phyloP scores from a whole-genome alignment of 2,113 vertebrate species.

The Coreoperca whiteheadi region DNA sequence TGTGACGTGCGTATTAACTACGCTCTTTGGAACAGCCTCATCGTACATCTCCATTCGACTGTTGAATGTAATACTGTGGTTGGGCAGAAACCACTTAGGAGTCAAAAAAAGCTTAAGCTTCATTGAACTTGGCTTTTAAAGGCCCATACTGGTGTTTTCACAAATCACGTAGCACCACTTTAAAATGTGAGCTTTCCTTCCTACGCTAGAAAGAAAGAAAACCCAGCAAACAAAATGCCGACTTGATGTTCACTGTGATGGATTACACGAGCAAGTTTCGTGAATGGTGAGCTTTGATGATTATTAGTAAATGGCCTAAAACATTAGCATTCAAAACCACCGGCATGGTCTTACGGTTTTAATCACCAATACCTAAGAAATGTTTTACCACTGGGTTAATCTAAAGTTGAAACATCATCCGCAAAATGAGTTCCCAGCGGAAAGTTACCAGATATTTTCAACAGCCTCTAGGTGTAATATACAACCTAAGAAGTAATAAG shows the following conservation, averaged over 20 bases:
- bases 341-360: not conserved
- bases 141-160: not conserved
- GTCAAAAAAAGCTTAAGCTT: not conserved
- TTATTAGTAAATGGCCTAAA: not conserved
- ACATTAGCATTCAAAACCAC: not conserved
- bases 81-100: not conserved
- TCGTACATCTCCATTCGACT: not conserved
- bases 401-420: not conserved
- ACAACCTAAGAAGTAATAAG: not conserved
- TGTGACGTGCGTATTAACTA: no score
- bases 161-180: no score
- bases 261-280: not conserved
- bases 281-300: not conserved
- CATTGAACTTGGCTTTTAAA: not conserved
- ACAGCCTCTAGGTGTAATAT: not conserved
- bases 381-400: not conserved
- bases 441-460: not conserved
- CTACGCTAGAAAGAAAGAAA: not conserved
- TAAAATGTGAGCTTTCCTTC: not conserved
- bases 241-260: not conserved
- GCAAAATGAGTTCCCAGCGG: not conserved
- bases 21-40: not conserved
- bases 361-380: not conserved
- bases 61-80: not conserved
- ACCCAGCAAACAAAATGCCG: not conserved